phyloP scores from a whole-genome alignment of 2,888 invertebrate genomes.

The Uropetala carovei region DNA sequence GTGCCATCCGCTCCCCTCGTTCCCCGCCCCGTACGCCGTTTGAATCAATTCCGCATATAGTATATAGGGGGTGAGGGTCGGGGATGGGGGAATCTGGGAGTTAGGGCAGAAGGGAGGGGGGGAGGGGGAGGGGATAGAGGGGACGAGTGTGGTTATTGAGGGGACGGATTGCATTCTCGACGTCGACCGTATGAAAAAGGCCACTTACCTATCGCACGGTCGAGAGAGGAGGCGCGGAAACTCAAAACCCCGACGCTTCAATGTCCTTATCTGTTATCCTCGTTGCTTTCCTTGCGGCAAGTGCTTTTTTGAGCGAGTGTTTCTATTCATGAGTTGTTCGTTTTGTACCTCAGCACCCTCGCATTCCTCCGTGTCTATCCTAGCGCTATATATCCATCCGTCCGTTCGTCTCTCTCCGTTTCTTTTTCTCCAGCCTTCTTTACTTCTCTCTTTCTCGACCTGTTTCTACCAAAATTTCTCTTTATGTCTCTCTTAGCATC shows the following conservation, averaged over 20 bases:
- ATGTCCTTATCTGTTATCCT: constrained; percentile 11
- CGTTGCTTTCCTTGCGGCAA: neutral
- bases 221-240: neutral
- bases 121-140: neutral
- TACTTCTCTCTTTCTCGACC: too few relatives aligned
- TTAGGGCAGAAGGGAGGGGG: neutral
- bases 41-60: constrained; percentile 29
- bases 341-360: neutral
- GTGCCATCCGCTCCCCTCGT: neutral
- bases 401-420: neutral
- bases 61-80: neutral
- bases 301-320: neutral
- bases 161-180: neutral
- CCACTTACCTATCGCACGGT: neutral
- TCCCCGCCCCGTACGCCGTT: neutral
- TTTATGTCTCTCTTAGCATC: neutral
- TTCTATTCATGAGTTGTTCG: constrained; percentile 29
- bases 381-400: neutral
- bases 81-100: neutral
- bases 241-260: constrained; percentile 1
- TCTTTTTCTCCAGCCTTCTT: neutral
- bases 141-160: neutral
- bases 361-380: constrained; percentile 13
- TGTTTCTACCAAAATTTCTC: too few relatives aligned
- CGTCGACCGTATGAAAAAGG: neutral